A percentile compares a stretch with the other conserved stretches of the same genome.
These are phyloP conservation scores for Papilio dardanus DNA, from an alignment of 1,140 invertebrate species.

Conservation along the genomic window DNA sequence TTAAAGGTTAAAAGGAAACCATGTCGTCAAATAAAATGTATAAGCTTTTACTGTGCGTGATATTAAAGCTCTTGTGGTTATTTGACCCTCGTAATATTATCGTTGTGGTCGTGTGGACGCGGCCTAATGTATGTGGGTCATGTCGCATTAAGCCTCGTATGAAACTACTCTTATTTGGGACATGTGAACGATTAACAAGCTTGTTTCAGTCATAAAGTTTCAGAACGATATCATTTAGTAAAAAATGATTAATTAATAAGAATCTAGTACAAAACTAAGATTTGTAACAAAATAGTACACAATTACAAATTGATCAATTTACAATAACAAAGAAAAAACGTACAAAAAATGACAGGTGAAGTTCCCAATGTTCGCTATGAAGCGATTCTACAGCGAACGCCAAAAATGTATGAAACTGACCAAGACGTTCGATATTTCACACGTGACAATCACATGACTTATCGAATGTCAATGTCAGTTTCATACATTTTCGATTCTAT, in stretches of 20 bases:
- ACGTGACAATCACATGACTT: too few relatives aligned
- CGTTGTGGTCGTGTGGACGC: conserved; percentile 2
- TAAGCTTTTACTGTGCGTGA: conserved; percentile 1
- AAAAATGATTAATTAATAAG: not conserved
- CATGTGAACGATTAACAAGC: conserved; percentile 3
- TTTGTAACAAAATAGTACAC: not conserved
- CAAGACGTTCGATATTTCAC: too few relatives aligned
- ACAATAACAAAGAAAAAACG: not conserved
- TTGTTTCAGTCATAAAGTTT: not conserved
- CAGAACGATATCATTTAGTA: not conserved
- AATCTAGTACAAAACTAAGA: not conserved
- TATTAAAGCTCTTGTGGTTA: not conserved
- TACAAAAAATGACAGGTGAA: too few relatives aligned
- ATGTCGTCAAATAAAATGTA: not conserved
- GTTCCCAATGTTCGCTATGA: too few relatives aligned
- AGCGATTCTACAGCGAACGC: too few relatives aligned
- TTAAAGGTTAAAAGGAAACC: not conserved
- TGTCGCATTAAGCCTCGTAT: conserved; percentile 13
- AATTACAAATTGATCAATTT: not conserved
- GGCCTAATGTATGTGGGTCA: conserved; percentile 12
- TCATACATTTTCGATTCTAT: too few relatives aligned
- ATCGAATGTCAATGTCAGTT: too few relatives aligned
- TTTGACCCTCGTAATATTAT: conserved; percentile 1
- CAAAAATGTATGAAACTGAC: too few relatives aligned
- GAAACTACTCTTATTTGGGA: conserved; percentile 12